phyloP scores from a whole-genome alignment of 2,888 invertebrate genomes.

The Escarpia spicata region DNA sequence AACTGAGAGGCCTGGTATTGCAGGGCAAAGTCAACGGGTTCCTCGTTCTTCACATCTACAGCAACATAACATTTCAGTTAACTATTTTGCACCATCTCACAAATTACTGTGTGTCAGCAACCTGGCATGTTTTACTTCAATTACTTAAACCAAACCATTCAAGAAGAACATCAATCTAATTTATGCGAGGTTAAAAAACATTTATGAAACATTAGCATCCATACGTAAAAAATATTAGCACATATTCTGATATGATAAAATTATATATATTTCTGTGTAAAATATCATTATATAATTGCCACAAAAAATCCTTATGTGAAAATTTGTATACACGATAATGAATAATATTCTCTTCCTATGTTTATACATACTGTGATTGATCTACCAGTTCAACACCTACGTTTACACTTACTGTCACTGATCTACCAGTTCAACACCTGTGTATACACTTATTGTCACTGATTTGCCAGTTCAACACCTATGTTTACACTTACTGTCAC shows the following conservation, averaged over 20 bases:
- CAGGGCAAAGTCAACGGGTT: not conserved
- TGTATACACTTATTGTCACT: too few relatives aligned
- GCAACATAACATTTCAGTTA: not conserved
- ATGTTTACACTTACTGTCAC: too few relatives aligned
- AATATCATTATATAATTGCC: too few relatives aligned
- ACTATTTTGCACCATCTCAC: not conserved
- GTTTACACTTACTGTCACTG: too few relatives aligned
- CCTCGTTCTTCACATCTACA: not conserved
- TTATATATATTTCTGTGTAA: not conserved
- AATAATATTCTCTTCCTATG: not conserved
- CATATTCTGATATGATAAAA: not conserved
- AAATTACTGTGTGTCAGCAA: not conserved
- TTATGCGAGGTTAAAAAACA: not conserved
- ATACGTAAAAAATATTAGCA: not conserved
- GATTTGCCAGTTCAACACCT: too few relatives aligned
- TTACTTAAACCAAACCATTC: not conserved
- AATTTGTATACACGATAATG: too few relatives aligned
- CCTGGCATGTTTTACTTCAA: not conserved
- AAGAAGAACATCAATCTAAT: not conserved
- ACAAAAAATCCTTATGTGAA: too few relatives aligned
- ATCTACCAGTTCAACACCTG: too few relatives aligned
- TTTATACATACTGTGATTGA: too few relatives aligned
- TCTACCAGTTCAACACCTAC: too few relatives aligned
- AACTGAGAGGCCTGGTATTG: not conserved
- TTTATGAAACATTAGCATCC: not conserved